phyloP scores from a whole-genome alignment of 2,113 vertebrate species.

The Chauna torquata region DNA sequence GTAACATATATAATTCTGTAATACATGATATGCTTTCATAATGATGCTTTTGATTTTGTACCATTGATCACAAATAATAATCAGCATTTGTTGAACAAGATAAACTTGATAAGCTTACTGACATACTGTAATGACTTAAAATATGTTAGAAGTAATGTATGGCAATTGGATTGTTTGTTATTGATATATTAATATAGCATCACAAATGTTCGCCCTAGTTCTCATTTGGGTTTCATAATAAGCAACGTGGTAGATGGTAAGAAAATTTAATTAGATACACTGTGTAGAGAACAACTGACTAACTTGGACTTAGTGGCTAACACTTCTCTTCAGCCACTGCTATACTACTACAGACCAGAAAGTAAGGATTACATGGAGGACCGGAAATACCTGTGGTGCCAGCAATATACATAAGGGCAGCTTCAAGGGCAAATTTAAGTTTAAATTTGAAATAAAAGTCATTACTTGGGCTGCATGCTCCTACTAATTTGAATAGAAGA shows the following conservation, averaged over 20 bases:
- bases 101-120: not conserved
- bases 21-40: not conserved
- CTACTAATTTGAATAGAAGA: not conserved
- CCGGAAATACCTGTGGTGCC: not conserved
- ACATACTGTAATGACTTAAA: not conserved
- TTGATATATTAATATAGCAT: not conserved
- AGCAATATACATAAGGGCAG: not conserved
- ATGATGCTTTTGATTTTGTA: not conserved
- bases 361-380: not conserved
- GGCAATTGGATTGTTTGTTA: constrained; percentile 2
- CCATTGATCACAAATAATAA: not conserved
- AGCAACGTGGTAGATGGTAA: constrained; percentile 41
- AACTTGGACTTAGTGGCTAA: constrained; percentile 29
- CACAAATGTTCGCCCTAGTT: not conserved
- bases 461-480: not conserved
- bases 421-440: not conserved
- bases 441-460: not conserved
- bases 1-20: not conserved
- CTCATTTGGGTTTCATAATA: constrained; percentile 56
- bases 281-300: constrained; percentile 41
- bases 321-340: not conserved
- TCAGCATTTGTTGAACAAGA: not conserved
- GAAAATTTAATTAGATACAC: constrained; percentile 50
- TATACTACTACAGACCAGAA: not conserved
- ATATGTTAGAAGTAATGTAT: not conserved